phyloP scores from a whole-genome alignment of 1,140 invertebrate genomes.

The Dendrolimus kikuchii region DNA sequence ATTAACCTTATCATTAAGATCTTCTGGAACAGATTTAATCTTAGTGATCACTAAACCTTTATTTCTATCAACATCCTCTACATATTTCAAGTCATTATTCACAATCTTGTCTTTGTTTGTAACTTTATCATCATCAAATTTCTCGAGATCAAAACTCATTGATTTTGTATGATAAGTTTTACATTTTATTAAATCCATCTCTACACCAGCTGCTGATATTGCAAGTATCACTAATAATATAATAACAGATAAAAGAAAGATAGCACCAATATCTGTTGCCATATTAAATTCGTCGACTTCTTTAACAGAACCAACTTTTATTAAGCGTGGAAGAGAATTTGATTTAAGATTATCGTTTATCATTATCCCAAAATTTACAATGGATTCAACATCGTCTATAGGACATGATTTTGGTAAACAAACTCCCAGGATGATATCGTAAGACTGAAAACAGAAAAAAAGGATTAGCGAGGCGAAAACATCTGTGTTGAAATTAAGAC shows the following conservation, averaged over 20 bases:
- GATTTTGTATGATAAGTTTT: constrained; percentile 24
- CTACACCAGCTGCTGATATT: constrained; percentile 39
- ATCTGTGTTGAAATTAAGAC: too few relatives aligned
- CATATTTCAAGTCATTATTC: constrained; percentile 3
- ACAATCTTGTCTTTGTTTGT: constrained; percentile 14
- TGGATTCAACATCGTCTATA: constrained; percentile 37
- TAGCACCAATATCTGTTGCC: constrained; percentile 33
- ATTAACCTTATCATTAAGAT: constrained; percentile 16
- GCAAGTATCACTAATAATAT: constrained; percentile 29
- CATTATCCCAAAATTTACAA: constrained; percentile 60
- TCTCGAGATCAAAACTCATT: constrained; percentile 42
- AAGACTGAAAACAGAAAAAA: constrained; percentile 35
- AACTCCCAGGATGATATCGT: constrained; percentile 40
- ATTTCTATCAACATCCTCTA: not conserved
- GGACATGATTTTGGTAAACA: constrained; percentile 50
- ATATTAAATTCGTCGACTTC: constrained; percentile 32
- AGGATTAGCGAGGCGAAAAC: too few relatives aligned
- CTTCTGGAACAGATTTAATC: too few relatives aligned
- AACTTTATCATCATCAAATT: constrained; percentile 30
- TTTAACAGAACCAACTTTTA: constrained; percentile 35
- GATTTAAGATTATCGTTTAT: constrained; percentile 53
- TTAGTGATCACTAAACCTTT: too few relatives aligned
- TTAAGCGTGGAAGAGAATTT: constrained; percentile 38
- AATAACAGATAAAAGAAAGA: constrained; percentile 37
- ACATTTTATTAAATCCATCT: constrained; percentile 40